Conservation (phyloP, 2,113 vertebrate species). For the Scomber scombrus region DNA sequence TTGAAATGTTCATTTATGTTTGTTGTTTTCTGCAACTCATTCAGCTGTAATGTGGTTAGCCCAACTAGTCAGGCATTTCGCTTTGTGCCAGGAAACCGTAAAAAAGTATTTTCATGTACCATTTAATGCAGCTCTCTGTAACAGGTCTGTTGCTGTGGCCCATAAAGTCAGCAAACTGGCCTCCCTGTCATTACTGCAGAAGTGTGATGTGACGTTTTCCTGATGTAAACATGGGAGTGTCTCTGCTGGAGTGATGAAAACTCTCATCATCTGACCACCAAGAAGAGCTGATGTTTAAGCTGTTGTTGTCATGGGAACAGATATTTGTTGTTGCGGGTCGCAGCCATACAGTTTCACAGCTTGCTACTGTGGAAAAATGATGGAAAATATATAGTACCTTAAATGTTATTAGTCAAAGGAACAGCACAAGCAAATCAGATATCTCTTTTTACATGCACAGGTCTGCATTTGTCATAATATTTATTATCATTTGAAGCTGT, state of each 20-base stretch:
- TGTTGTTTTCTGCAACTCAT: constrained; percentile 10
- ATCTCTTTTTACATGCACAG: not conserved
- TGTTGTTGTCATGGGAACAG: constrained; percentile 66
- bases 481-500: constrained; percentile 32
- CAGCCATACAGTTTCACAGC: not conserved
- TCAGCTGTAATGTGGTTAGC: not conserved
- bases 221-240: constrained; percentile 67
- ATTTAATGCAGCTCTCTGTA: constrained; percentile 28
- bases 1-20: constrained; percentile 10
- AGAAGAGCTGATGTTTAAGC: constrained; percentile 54
- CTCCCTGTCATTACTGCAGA: constrained; percentile 63
- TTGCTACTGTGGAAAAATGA: not conserved
- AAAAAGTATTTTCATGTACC: constrained; percentile 41
- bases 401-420: not conserved
- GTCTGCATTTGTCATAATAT: not conserved
- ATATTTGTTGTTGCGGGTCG: constrained; percentile 11
- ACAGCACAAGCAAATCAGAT: not conserved
- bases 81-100: constrained; percentile 46
- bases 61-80: constrained; percentile 24
- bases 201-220: constrained; percentile 58
- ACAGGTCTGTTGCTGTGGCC: constrained; percentile 16
- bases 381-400: not conserved
- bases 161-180: constrained; percentile 25
- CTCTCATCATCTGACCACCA: constrained; percentile 52
- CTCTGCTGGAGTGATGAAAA: constrained; percentile 52